A percentile compares a stretch with the other conserved stretches of the same genome.
Conservation (phyloP, 2,797 vertebrate genomes). For the Loriculus beryllinus region DNA sequence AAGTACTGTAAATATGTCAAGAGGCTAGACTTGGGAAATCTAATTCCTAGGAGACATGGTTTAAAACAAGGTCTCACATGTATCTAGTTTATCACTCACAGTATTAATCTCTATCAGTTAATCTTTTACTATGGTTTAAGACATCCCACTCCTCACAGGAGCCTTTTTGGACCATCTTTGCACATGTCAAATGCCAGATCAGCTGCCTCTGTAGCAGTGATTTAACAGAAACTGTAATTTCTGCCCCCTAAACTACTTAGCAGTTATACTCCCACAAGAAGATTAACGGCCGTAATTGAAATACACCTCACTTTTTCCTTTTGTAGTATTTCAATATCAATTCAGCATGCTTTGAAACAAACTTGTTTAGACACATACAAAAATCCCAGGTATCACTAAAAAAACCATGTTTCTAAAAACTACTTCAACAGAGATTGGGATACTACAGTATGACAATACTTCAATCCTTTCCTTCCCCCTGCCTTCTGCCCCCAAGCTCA, state of each 20-base stretch:
- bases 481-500: accelerated
- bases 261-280: background rate
- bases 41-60: background rate
- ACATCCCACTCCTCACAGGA: background rate
- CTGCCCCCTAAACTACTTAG: background rate
- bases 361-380: background rate
- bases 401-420: background rate
- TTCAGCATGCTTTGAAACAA: background rate
- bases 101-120: background rate
- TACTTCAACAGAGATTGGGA: background rate
- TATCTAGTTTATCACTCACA: background rate
- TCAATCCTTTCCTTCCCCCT: background rate
- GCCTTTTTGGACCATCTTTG: background rate
- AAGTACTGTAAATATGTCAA: accelerated
- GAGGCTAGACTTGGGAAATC: accelerated
- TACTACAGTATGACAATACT: background rate
- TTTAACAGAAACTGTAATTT: background rate
- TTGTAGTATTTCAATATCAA: background rate
- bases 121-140: background rate
- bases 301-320: background rate
- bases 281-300: background rate
- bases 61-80: background rate
- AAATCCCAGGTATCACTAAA: background rate
- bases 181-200: accelerated
- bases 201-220: background rate